phyloP scores from a whole-genome alignment of 2,113 vertebrate genomes.

The Rhinopomastus cyanomelas region DNA sequence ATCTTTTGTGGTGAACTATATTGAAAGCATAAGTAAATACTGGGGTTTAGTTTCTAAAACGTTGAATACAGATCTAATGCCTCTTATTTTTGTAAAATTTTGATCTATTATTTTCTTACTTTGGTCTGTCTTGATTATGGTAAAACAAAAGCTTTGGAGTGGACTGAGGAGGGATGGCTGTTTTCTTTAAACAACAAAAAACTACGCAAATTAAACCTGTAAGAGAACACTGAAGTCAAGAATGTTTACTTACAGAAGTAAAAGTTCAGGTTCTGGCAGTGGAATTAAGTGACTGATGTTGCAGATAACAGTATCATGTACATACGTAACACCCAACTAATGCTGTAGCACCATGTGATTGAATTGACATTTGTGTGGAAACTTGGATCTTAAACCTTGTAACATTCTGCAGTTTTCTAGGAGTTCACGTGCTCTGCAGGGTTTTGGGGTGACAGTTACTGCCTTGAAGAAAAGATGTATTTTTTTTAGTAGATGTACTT shows the following conservation, averaged over 20 bases:
- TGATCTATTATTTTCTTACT: not conserved
- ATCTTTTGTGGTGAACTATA: not conserved
- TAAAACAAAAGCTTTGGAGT: not conserved
- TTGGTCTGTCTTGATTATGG: not conserved
- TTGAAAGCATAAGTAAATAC: not conserved
- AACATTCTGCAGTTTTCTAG: not conserved
- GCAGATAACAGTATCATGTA: not conserved
- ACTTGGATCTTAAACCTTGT: not conserved
- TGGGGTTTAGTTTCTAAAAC: not conserved
- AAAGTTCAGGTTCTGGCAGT: not conserved
- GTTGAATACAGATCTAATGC: not conserved
- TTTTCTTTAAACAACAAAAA: not conserved
- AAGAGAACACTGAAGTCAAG: not conserved
- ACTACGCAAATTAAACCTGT: not conserved
- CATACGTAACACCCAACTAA: not conserved
- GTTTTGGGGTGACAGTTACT: not conserved
- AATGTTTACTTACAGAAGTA: not conserved
- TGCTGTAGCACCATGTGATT: not conserved
- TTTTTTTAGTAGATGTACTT: not conserved
- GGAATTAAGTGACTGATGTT: not conserved
- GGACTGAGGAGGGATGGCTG: not conserved
- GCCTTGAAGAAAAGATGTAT: not conserved
- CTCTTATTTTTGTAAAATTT: conserved; percentile 12
- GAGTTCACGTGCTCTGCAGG: not conserved
- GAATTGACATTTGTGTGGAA: not conserved